phyloP scores from a whole-genome alignment of 1,140 invertebrate genomes.

The Listronotus oregonensis region DNA sequence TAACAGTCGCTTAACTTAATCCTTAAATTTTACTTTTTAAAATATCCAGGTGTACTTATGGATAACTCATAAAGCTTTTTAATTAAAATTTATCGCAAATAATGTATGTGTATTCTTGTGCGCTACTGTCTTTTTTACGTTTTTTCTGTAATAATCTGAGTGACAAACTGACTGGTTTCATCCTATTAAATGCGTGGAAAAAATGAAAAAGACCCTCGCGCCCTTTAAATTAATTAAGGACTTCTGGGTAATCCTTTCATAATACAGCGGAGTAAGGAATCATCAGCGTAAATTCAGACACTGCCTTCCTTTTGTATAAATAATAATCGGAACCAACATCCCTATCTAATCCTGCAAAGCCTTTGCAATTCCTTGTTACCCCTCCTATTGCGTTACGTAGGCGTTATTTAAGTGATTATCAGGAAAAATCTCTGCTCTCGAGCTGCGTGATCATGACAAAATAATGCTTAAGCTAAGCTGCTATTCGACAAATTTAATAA shows the following conservation, averaged over 20 bases:
- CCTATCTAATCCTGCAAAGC: slow-evolving; percentile 28
- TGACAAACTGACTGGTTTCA: too few species aligned
- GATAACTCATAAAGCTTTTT: too few species aligned
- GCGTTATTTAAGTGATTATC: slow-evolving; percentile 32
- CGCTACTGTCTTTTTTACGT: too few species aligned
- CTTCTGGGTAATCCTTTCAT: slow-evolving; percentile 20
- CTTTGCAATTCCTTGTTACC: slow-evolving; percentile 27
- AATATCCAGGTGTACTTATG: too few species aligned
- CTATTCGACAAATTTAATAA: slow-evolving; percentile 20
- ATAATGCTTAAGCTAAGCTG: slow-evolving; percentile 22
- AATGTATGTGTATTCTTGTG: too few species aligned
- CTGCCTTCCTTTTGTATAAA: slow-evolving; percentile 33
- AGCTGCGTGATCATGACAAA: slow-evolving; percentile 4
- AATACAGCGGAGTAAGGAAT: slow-evolving; percentile 22
- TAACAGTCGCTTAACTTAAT: too few species aligned
- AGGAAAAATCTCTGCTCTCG: slow-evolving; percentile 24
- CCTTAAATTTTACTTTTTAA: too few species aligned
- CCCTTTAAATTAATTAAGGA: slow-evolving; percentile 27
- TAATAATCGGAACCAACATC: slow-evolving; percentile 32
- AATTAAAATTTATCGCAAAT: too few species aligned
- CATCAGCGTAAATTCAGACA: slow-evolving; percentile 37
- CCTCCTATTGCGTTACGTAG: slow-evolving; percentile 21
- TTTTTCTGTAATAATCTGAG: too few species aligned
- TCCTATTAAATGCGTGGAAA: background rate
- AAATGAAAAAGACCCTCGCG: background rate